Conservation (phyloP, 2,113 vertebrate species). For the Bothrops jararaca region DNA sequence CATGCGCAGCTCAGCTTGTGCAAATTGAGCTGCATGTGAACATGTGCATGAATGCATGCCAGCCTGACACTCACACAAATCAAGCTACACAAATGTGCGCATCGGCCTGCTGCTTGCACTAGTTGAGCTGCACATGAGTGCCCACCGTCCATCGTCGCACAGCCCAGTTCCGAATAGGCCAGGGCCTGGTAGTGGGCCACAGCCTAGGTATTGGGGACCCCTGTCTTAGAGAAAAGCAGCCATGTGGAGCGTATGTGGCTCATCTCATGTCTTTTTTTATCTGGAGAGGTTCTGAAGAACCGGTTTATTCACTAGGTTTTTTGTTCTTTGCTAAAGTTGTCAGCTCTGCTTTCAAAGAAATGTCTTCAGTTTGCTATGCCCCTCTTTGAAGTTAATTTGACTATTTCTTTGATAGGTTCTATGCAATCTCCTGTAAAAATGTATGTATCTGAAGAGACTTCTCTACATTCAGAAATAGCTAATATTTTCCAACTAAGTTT, state of each 20-base stretch:
- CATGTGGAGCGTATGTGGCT: background rate
- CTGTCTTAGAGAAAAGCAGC: background rate
- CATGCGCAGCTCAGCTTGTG: too few relatives aligned
- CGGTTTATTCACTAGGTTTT: background rate
- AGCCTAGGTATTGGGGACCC: background rate
- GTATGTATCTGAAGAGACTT: background rate
- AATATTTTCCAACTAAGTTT: background rate
- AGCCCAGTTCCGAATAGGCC: background rate
- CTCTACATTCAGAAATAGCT: background rate
- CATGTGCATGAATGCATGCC: too few relatives aligned
- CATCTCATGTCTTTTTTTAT: background rate
- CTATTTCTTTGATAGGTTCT: background rate
- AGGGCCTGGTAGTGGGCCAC: background rate
- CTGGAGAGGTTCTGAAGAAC: background rate
- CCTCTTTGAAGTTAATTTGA: background rate
- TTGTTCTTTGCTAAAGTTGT: background rate
- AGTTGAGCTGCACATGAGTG: background rate
- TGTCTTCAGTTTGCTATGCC: background rate
- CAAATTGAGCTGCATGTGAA: too few relatives aligned
- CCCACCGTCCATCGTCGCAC: background rate
- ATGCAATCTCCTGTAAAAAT: background rate
- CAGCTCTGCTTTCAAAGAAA: background rate
- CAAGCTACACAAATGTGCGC: too few relatives aligned
- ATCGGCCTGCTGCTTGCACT: too few relatives aligned
- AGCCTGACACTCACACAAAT: too few relatives aligned